phyloP scores from a whole-genome alignment of 2,113 vertebrate genomes.

The Charina bottae region DNA sequence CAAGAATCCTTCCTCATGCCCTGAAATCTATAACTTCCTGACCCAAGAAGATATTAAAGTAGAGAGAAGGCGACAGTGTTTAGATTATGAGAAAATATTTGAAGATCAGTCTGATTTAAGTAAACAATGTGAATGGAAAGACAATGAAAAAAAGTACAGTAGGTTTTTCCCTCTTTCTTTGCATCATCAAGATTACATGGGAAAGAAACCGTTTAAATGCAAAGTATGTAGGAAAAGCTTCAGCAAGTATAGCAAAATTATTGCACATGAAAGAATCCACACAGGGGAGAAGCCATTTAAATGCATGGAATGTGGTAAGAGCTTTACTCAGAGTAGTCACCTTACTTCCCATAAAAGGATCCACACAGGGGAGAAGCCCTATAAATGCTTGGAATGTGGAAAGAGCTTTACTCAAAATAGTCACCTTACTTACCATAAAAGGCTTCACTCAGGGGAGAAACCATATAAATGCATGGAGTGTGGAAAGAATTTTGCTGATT shows the following conservation, averaged over 20 bases:
- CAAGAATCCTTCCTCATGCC: neutral
- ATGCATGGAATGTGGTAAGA: neutral
- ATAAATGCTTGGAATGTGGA: neutral
- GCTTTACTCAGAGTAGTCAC: neutral
- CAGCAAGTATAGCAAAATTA: neutral
- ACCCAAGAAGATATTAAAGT: neutral
- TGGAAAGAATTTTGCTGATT: neutral
- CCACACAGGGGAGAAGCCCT: neutral
- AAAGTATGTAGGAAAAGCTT: neutral
- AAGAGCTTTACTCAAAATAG: constrained; percentile 3
- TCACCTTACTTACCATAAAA: neutral
- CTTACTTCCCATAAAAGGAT: neutral
- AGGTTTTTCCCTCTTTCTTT: neutral
- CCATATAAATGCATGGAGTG: neutral
- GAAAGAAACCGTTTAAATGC: neutral
- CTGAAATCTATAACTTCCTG: neutral
- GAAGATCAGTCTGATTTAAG: neutral
- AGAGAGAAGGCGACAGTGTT: neutral
- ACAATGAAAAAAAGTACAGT: neutral
- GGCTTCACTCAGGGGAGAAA: neutral
- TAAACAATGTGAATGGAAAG: neutral
- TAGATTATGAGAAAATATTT: neutral
- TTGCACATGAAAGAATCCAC: neutral
- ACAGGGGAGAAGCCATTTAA: neutral
- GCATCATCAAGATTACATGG: neutral